These are phyloP conservation scores for Seriola rivoliana DNA, from an alignment of 2,113 vertebrate genomes.

Conservation along the genomic window DNA sequence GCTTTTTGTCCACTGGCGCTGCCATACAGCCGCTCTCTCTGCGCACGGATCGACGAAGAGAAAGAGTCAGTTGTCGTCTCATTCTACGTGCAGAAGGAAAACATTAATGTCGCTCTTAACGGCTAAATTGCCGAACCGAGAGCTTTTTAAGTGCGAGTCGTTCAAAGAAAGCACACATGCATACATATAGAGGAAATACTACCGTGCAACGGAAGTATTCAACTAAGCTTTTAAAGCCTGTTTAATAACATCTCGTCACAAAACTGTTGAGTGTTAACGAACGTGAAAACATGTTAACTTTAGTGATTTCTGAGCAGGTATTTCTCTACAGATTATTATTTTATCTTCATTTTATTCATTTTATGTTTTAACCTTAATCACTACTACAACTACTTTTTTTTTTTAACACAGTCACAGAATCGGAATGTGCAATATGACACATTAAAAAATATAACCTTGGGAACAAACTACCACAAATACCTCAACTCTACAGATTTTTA, in stretches of 20 bases:
- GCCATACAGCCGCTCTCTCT: background rate
- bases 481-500: too few species aligned
- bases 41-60: conserved; percentile 33
- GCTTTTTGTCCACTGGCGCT: background rate
- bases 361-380: too few species aligned
- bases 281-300: too few species aligned
- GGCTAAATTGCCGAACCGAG: conserved; percentile 63
- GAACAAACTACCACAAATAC: too few species aligned
- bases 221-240: conserved; percentile 21
- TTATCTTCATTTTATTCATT: too few species aligned
- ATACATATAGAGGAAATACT: conserved; percentile 40
- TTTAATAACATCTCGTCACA: background rate
- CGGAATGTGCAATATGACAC: too few species aligned
- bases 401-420: background rate
- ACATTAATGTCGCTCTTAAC: conserved; percentile 37
- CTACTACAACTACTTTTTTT: background rate
- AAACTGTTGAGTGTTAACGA: too few species aligned
- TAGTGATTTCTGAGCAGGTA: too few species aligned
- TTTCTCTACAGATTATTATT: too few species aligned
- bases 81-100: conserved; percentile 23
- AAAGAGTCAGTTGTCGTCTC: conserved; percentile 54
- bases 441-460: too few species aligned
- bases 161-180: conserved; percentile 59
- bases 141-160: conserved; percentile 52
- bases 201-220: conserved; percentile 19